phyloP scores from a whole-genome alignment of 2,797 vertebrate species.

The Masticophis lateralis region DNA sequence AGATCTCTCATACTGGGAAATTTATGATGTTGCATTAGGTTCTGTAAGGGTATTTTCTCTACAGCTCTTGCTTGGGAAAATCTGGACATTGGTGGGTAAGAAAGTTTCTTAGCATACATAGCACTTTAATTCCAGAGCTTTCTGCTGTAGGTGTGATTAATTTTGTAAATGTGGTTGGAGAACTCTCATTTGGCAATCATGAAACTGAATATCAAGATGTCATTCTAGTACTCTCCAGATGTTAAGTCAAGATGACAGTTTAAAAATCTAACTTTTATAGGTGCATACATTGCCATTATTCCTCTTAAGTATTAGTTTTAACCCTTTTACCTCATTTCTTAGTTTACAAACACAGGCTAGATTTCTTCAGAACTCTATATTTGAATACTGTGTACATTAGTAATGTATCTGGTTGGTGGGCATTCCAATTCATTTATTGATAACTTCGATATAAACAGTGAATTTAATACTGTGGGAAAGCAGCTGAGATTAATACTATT shows the following conservation, averaged over 20 bases:
- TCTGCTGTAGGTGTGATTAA: background rate
- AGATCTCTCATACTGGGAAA: background rate
- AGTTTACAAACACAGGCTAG: conserved; percentile 23
- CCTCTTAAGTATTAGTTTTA: background rate
- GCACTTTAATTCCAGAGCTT: background rate
- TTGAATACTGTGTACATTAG: conserved; percentile 60
- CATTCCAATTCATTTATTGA: conserved; percentile 69
- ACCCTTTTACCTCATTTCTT: conserved; percentile 39
- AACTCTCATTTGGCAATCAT: background rate
- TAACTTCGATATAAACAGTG: conserved; percentile 73
- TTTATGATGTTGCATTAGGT: background rate
- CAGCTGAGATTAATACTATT: conserved; percentile 41
- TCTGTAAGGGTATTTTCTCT: background rate
- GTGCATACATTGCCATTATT: background rate
- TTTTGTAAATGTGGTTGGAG: background rate
- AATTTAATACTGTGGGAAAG: conserved; percentile 65
- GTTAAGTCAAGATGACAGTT: background rate
- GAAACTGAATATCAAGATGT: background rate
- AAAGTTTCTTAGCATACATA: background rate
- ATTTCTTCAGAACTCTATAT: conserved; percentile 59
- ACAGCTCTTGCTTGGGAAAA: background rate
- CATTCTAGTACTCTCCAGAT: background rate
- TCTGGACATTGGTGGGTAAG: background rate
- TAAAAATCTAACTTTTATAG: background rate
- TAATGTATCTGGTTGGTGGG: conserved; percentile 68